Base-by-base conservation (phyloP, 92 coral and sea anemone genomes). In the Heteractis magnifica region DNA sequence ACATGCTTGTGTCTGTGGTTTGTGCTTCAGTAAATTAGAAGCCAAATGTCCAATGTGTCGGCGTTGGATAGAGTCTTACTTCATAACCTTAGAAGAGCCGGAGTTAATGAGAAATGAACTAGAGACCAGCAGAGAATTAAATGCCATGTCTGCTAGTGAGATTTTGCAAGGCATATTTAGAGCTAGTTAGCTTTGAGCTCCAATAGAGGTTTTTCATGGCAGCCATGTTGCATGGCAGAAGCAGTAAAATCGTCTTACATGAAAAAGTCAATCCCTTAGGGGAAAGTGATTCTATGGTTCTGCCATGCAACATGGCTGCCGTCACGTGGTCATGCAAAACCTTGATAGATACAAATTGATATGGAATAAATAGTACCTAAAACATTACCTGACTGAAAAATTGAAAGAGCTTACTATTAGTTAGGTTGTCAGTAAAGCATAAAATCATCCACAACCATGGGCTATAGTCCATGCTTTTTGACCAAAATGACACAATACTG, bases 31-130 rank as follows among this genome's bases (percentile, higher is more conserved):
- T 16, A 87, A 88, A 77, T 84, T 96, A 51, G 77, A 78, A 16
- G 88, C 84, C 81, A 81, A 77, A 70, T 96, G 99, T 56, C 99
- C 99, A 49, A 89, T 96, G 96, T 96, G 99, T 82, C 94, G 99
- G 10, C 90, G 83, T 59, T 53, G 84, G 65, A 94, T 96, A 62
- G 87, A 81, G 85, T 96, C 99, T 11, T 96, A 88, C 71, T 96
- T 96, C 79, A 79, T 86, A 34, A 87, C 93, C 44, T 89, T 85
- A 71, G 97, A 92, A 16, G 99, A 96, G 72, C 98, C 97, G 4
- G 82, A 87, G 52, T 51, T 91, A 50, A 89, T 64, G 8, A 59
- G 83, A 0, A 64, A 75, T 52, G 95, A 89, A 21, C 89, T 88
- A 7, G 92, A 92, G 41, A 86, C 89, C 14, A 94, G 98, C 78